Evolutionary conservation across 2,888 invertebrate genomes (phyloP), one percentile per base, ranked within the genome.

Genomic region (Mesochorus sp.): DNA sequence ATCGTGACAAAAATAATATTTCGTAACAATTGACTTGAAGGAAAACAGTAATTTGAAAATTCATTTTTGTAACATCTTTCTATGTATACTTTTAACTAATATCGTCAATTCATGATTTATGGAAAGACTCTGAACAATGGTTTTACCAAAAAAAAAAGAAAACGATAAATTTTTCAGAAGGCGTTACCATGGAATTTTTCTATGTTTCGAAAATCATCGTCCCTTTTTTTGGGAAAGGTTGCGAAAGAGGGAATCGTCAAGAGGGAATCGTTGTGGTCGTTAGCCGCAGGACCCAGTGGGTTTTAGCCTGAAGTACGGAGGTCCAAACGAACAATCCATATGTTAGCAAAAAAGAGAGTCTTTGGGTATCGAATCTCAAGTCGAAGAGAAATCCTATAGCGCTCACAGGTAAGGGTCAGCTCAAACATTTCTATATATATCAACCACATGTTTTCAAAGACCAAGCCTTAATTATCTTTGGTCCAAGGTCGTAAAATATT

Each of bases 141-240:
- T 37, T 59, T 71, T 19, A 64, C 44, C 47, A 34, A 37, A 28
- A 19, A 14, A 53, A 26, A n/a, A 21, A 55, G 28, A 55, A 44
- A 67, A 67, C 67, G 74, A 76, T 76, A 70, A 76, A 37, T 76
- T 44, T 70, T 76, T 66, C 19, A 44, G 49, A 53, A 59, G 67
- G 74, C 64, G 37, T 70, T 70, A 19, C 71, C 70, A 10, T 21
- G 3, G 21, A 49, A 14, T 19, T 28, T 49, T 42, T 14, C 24
- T 59, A 37, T 76, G 42, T 31, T 31, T 42, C 59, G 59, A 76
- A 51, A 49, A 34, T 59, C 59, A 61, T 49, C 26, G 59, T 64
- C 31, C 37, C 47, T 37, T 28, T 62, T 68, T 6, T 37, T 57
- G 49, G 42, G 31, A 42, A 59, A 51, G 51, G 42, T 66, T 59